phyloP scores from a whole-genome alignment of 2,888 invertebrate genomes.

The Eumacrocentrus americanus region DNA sequence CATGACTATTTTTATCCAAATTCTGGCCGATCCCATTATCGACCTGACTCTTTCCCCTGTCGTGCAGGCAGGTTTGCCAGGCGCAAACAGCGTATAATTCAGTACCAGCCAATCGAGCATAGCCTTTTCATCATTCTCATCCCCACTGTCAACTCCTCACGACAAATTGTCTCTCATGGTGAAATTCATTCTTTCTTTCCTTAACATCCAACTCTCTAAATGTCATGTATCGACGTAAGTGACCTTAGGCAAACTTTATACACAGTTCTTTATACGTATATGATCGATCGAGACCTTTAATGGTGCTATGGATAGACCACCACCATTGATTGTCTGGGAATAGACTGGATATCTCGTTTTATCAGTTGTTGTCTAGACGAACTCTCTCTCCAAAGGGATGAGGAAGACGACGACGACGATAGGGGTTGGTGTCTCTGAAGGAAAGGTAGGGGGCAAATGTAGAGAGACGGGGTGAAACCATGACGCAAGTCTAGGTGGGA shows the following conservation, averaged over 20 bases:
- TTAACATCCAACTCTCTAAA: neutral
- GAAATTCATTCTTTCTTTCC: neutral
- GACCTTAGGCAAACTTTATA: no score
- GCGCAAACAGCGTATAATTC: conserved; percentile 30
- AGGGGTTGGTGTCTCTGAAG: no score
- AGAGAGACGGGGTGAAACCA: conserved; percentile 30
- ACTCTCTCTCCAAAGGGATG: conserved; percentile 3
- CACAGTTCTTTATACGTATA: no score
- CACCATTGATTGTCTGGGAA: neutral
- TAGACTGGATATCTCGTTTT: neutral
- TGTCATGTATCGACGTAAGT: neutral
- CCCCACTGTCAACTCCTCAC: neutral
- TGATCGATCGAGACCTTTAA: no score
- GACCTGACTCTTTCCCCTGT: conserved; percentile 23
- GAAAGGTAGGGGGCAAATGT: conserved; percentile 19
- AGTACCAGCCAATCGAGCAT: conserved; percentile 26
- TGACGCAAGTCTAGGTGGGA: conserved; percentile 40
- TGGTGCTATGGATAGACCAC: no score
- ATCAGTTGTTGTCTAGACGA: neutral
- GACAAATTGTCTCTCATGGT: no score
- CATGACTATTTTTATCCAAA: conserved; percentile 32
- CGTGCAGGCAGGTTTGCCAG: conserved; percentile 16
- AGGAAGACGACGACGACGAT: conserved; percentile 29
- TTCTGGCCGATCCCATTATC: conserved; percentile 32
- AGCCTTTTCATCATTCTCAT: neutral